Percentiles rank a stretch among this genome's conserved stretches.
phyloP scores from a whole-genome alignment of 2,797 vertebrate species.

The Chaunax sp. region DNA sequence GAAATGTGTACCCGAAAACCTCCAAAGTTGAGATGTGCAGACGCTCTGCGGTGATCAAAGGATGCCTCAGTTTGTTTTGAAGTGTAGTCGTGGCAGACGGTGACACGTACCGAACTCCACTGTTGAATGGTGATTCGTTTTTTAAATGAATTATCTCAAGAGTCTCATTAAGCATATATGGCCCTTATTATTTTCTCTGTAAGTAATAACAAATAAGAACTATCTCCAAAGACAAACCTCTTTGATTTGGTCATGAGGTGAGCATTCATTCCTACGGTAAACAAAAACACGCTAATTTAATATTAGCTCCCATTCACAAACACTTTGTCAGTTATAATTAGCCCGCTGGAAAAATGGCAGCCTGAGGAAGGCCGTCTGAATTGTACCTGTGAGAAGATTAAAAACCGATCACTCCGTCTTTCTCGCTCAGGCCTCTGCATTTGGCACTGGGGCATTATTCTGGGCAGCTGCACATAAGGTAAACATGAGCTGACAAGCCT shows the following conservation, averaged over 20 bases:
- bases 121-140: slow-evolving; percentile 36
- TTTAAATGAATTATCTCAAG: slow-evolving; percentile 49
- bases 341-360: slow-evolving; percentile 74
- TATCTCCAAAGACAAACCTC: slow-evolving; percentile 62
- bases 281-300: slow-evolving; percentile 78
- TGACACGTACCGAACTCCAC: slow-evolving; percentile 40
- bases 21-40: slow-evolving; percentile 40
- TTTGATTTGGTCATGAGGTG: slow-evolving; percentile 58
- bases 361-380: slow-evolving; percentile 66
- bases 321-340: slow-evolving; percentile 78
- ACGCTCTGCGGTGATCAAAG: slow-evolving; percentile 67
- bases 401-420: slow-evolving; percentile 59
- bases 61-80: slow-evolving; percentile 48
- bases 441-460: slow-evolving; percentile 55
- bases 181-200: slow-evolving; percentile 7
- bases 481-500: slow-evolving; percentile 78
- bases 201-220: no score
- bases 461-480: slow-evolving; percentile 59
- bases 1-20: slow-evolving; percentile 43
- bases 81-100: slow-evolving; percentile 13
- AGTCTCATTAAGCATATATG: slow-evolving; percentile 51
- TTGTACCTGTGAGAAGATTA: slow-evolving; percentile 74
- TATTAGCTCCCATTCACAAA: slow-evolving; percentile 60
- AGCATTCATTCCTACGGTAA: slow-evolving; percentile 58
- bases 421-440: slow-evolving; percentile 52